phyloP scores from a whole-genome alignment of 37 sponge, comb jelly and placozoan genomes.

The Oopsacas minuta region DNA sequence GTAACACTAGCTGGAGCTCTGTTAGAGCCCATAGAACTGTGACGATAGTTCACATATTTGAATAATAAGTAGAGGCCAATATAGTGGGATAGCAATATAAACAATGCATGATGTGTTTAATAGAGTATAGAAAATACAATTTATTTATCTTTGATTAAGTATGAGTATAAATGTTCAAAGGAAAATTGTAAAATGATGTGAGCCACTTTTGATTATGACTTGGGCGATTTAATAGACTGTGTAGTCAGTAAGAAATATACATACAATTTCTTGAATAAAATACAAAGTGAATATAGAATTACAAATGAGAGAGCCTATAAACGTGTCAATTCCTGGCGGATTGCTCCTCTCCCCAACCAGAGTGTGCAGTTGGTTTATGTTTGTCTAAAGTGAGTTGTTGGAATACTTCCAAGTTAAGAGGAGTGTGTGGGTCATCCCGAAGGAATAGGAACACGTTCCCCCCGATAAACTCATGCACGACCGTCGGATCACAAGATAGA shows the following conservation, averaged over 20 bases:
- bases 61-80: too few relatives aligned
- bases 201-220: background rate
- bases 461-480: slow-evolving; percentile 92
- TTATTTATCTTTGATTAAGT: too few relatives aligned
- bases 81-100: too few relatives aligned
- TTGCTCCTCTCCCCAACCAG: slow-evolving; percentile 62
- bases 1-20: too few relatives aligned
- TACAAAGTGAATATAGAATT: slow-evolving; percentile 18
- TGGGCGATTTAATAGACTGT: background rate
- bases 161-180: background rate
- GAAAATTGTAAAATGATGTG: background rate
- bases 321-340: background rate
- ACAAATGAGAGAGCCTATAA: background rate
- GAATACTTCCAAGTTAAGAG: slow-evolving; percentile 79
- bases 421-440: slow-evolving; percentile 59
- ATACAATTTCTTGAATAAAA: slow-evolving; percentile 8
- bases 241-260: background rate
- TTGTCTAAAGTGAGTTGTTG: slow-evolving; percentile 85
- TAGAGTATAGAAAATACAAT: too few relatives aligned
- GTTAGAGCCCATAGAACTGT: too few relatives aligned
- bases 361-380: slow-evolving; percentile 44
- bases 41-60: too few relatives aligned
- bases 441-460: slow-evolving; percentile 93
- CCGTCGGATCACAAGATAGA: slow-evolving; percentile 74
- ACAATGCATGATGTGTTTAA: too few relatives aligned